Evolutionary conservation across 2,888 invertebrate genomes (phyloP).

Genomic region (Ophioninae sp.): DNA sequence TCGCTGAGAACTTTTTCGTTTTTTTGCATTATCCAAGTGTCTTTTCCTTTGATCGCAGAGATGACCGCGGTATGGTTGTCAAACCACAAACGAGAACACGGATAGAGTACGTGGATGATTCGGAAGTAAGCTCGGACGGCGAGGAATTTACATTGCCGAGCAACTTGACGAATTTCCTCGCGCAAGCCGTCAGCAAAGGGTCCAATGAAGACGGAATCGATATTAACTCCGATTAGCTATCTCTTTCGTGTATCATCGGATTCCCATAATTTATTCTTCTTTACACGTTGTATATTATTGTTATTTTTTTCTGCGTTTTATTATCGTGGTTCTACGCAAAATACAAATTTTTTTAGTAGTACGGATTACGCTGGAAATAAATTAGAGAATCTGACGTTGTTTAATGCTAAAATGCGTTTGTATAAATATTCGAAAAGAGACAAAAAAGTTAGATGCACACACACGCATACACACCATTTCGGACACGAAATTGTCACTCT

Average conservation of each 20-base stretch:
- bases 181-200: constrained; percentile 41
- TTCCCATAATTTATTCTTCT: constrained; percentile 4
- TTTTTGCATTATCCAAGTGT: background rate
- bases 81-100: constrained; percentile 48
- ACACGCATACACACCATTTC: background rate
- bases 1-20: background rate
- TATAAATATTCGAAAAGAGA: constrained; percentile 41
- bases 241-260: background rate
- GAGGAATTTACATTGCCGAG: constrained; percentile 57
- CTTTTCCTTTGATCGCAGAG: background rate
- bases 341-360: constrained; percentile 57
- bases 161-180: constrained; percentile 47
- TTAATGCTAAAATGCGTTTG: constrained; percentile 27
- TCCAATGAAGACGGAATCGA: constrained; percentile 1
- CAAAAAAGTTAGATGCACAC: constrained; percentile 3
- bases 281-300: constrained; percentile 15
- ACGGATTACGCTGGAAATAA: constrained; percentile 36
- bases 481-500: background rate
- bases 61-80: background rate
- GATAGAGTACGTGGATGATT: constrained; percentile 63
- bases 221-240: constrained; percentile 21
- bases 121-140: constrained; percentile 65
- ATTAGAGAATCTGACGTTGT: constrained; percentile 25
- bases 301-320: constrained; percentile 41
- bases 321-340: constrained; percentile 53